Evolutionary conservation across 2,888 invertebrate species (phyloP), one percentile per base, ranked within the genome.

Genomic region (Punctoribates punctum): DNA sequence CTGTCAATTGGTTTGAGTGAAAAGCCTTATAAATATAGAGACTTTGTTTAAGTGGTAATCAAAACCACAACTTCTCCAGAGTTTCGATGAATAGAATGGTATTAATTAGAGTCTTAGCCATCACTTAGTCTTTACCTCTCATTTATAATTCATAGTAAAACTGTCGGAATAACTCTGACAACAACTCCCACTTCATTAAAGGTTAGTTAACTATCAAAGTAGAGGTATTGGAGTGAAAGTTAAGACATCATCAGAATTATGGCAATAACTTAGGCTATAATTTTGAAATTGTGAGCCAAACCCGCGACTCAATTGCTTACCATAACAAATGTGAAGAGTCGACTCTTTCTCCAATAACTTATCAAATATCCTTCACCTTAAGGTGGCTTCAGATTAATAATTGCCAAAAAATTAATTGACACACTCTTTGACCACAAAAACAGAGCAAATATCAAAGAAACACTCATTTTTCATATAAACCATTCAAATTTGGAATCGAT

Each of bases 131-230:
- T 4, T 57, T 34, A 34, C 34, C 6, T 29, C 65, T 65, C 34
- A 65, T 65, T 13, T 65, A 65, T 65, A 34, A 65, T 65, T 65
- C 65, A 65, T 34, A 29, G 29, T n/a, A n/a, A 65, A 65, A n/a
- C 27, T 20, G 11, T 25, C 25, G 17, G 5, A 15, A 57, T 34
- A 34, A 17, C 20, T n/a, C 27, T 29, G 29, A 29, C 65, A 29
- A 65, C 34, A 29, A 9, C 57, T 25, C 3, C 17, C 25, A 57
- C 57, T 11, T 8, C 25, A 57, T 65, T 34, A 34, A 38, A 65
- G 29, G 65, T 29, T 29, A 29, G 62, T 20, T 65, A 34, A 65
- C 65, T n/a, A 38, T 34, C 2, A 38, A 34, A 34, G 65, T 20
- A 65, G 8, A 34, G 34, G 65, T 65, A 65, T 65, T 65, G 38